Conservation (phyloP, 37 sponge, comb jelly and placozoan genomes). For the Hormiphora californensis region DNA sequence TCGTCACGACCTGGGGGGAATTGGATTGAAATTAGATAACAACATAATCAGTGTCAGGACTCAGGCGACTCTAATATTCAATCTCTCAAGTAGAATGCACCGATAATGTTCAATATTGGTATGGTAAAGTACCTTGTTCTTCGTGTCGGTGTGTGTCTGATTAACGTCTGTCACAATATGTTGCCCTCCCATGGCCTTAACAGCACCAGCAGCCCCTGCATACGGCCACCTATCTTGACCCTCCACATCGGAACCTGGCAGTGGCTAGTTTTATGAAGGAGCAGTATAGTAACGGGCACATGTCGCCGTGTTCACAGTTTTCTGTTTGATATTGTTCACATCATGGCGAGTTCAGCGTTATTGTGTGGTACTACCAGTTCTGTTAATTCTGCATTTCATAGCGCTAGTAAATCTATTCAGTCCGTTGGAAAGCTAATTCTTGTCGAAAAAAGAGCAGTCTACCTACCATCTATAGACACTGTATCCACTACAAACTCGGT, state of each 20-base stretch:
- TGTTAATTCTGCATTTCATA: too few relatives aligned
- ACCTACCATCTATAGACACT: too few relatives aligned
- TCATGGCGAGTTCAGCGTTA: too few relatives aligned
- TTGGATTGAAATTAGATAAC: neutral
- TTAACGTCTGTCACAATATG: conserved; percentile 67
- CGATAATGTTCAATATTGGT: neutral
- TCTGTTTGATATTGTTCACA: neutral
- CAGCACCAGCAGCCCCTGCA: conserved; percentile 66
- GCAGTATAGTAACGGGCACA: neutral
- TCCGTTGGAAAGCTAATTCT: too few relatives aligned
- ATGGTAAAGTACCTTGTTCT: conserved; percentile 45
- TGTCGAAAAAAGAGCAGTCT: too few relatives aligned
- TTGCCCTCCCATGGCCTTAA: conserved; percentile 67
- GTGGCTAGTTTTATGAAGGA: neutral
- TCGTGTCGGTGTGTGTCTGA: conserved; percentile 65
- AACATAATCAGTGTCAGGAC: neutral
- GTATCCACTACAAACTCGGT: too few relatives aligned
- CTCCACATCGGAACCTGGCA: too few relatives aligned
- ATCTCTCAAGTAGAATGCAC: neutral
- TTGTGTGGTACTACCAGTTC: too few relatives aligned
- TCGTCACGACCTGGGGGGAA: conserved; percentile 75
- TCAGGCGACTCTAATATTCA: neutral
- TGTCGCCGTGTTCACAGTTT: neutral
- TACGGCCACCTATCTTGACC: conserved; percentile 74
- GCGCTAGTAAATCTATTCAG: too few relatives aligned